Conservation (phyloP, 2,888 invertebrate genomes). For the Rhogogaster chlorosoma region DNA sequence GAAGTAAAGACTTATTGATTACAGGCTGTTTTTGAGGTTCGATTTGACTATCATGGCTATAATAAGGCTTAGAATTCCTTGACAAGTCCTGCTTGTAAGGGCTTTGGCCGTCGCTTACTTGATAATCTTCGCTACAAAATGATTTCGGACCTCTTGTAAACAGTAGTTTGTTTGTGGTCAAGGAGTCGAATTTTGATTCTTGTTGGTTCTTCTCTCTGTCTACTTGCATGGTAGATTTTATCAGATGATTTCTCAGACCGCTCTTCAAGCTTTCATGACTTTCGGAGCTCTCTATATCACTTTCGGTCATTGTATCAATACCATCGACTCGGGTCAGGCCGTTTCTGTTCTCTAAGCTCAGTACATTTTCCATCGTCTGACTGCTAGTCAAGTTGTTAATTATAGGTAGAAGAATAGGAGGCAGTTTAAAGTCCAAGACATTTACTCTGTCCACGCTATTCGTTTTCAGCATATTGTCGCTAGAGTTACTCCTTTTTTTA, state of each 20-base stretch:
- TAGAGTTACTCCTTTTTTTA: slow-evolving; percentile 70
- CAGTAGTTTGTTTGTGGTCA: slow-evolving; percentile 13
- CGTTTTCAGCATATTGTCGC: slow-evolving; percentile 67
- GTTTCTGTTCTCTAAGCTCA: slow-evolving; percentile 25
- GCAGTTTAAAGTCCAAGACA: slow-evolving; percentile 79
- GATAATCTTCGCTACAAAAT: slow-evolving; percentile 37
- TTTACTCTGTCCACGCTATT: slow-evolving; percentile 64
- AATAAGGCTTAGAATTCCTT: slow-evolving; percentile 54
- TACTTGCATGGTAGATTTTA: slow-evolving; percentile 58
- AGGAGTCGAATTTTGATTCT: slow-evolving; percentile 26
- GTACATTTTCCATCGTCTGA: slow-evolving; percentile 62
- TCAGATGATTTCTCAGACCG: slow-evolving; percentile 66
- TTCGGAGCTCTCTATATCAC: slow-evolving; percentile 71
- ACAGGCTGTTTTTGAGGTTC: slow-evolving; percentile 59
- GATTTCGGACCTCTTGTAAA: slow-evolving; percentile 29
- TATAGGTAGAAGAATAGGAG: slow-evolving; percentile 86
- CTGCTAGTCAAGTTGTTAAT: slow-evolving; percentile 81
- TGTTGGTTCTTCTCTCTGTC: slow-evolving; percentile 22
- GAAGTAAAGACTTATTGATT: slow-evolving; percentile 34
- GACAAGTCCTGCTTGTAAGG: slow-evolving; percentile 1
- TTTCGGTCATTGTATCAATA: slow-evolving; percentile 62
- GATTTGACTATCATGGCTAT: slow-evolving; percentile 49
- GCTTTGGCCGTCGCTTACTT: slow-evolving; percentile 10
- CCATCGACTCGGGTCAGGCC: slow-evolving; percentile 37
- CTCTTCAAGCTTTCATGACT: slow-evolving; percentile 70